Conservation (phyloP, 2,113 vertebrate genomes). For the Lepisosteus oculatus region DNA sequence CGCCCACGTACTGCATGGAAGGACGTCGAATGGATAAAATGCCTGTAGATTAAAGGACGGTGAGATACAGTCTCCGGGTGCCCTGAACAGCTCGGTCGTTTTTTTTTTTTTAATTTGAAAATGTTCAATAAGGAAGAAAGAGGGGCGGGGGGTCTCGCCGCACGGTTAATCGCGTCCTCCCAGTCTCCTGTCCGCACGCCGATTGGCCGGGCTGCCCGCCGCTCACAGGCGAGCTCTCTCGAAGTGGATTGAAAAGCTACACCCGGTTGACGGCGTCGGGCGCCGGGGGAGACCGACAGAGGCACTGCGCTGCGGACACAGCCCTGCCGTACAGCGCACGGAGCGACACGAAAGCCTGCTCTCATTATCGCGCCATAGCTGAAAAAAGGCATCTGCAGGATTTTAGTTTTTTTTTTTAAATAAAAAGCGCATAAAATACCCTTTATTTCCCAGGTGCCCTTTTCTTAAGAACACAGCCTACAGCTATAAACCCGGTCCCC, state of each 20-base stretch:
- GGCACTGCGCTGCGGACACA: background rate
- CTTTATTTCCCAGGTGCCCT: too few species aligned
- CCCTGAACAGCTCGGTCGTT: slow-evolving; percentile 4
- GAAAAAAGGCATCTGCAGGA: too few species aligned
- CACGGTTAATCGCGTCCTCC: slow-evolving; percentile 31
- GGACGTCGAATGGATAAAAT: too few species aligned
- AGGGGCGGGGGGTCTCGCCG: background rate
- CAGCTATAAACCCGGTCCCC: too few species aligned
- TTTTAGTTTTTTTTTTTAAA: too few species aligned
- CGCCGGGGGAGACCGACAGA: slow-evolving; percentile 8
- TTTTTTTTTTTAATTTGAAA: slow-evolving; percentile 3
- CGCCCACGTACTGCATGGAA: too few species aligned
- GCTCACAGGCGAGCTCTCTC: slow-evolving; percentile 31
- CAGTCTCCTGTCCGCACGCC: slow-evolving; percentile 21
- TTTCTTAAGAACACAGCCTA: too few species aligned
- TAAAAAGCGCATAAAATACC: too few species aligned
- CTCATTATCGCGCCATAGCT: too few species aligned
- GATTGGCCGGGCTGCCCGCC: slow-evolving; percentile 53
- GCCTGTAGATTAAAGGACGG: too few species aligned
- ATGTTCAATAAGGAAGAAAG: slow-evolving; percentile 38
- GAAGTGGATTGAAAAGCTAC: slow-evolving; percentile 44
- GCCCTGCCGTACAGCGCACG: too few species aligned
- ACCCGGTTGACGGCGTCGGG: slow-evolving; percentile 66
- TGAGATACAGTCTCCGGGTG: slow-evolving; percentile 3
- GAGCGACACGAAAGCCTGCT: too few species aligned